Evolutionary conservation across 2,113 vertebrate genomes (phyloP), one percentile per base, ranked within the genome.

Genomic region (Mola mola): DNA sequence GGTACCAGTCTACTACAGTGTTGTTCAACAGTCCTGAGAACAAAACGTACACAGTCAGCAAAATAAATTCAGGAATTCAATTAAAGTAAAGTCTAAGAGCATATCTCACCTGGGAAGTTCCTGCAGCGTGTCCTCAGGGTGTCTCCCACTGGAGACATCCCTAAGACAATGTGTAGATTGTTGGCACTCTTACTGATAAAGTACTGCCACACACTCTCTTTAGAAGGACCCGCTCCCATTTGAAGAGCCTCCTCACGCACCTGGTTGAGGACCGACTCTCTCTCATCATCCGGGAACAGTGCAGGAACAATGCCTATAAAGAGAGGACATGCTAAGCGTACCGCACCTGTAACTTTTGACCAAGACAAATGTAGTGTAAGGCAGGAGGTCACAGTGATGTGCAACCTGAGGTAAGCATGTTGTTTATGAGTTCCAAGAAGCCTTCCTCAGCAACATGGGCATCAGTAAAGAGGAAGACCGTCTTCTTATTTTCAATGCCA

Each of bases 351-450:
- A 37, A n/a, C 9, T 8, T 48, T 74, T 28, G 26, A 48, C 29
- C 59, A 17, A 19, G 5, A 65, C 11, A 59, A 15, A 64, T 16
- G 6, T 1, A 16, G 4, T 22, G 4, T 51, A 20, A 61, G 55
- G 8, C 8, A 21, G 9, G 21, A 47, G 8, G 10, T 11, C 20
- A 11, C 0, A 55, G 50, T 34, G 22, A 43, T 1, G 34, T 65
- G 42, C 9, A 46, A 99, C 97, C 97, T 91, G 96, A 97, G 19
- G 96, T 99, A 68, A 99, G 88, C 95, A 99, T 98, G 87, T 98
- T 98, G 85, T 99, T 99, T 79, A 99, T 92, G 51, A 98, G 95
- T 67, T 99, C 97, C 89, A 99, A 86, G 72, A 99, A 99, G 36
- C 96, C 93, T 83, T 99, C 97, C 63, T 99, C 94, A 0, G 91